Percentiles rank a stretch among this genome's conserved stretches.
Conservation (phyloP, 1,140 invertebrate genomes). For the Nasonia longicornis region DNA sequence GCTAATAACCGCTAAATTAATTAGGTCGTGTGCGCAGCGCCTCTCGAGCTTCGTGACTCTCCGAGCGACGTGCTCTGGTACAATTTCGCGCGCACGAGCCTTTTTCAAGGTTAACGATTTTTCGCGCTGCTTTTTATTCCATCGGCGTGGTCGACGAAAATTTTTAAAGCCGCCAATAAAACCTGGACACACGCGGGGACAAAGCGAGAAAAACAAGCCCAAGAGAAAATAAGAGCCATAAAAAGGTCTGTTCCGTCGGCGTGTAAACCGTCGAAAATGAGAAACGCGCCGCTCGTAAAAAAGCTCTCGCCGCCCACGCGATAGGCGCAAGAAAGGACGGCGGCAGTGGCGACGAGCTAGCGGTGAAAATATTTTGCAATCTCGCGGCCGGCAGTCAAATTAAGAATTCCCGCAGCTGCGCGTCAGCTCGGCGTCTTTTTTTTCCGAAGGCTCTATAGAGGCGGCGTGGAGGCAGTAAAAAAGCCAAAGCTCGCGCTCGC, state of each 20-base stretch:
- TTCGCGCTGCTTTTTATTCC: not conserved
- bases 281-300: not conserved
- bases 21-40: not conserved
- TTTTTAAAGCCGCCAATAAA: not conserved
- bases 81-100: not conserved
- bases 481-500: slow-evolving; percentile 53
- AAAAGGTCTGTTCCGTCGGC: not conserved
- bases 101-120: not conserved
- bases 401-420: slow-evolving; percentile 46
- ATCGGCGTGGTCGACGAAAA: not conserved
- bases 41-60: not conserved
- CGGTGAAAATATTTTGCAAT: slow-evolving; percentile 41
- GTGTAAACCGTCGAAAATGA: slow-evolving; percentile 16
- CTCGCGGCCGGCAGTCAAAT: slow-evolving; percentile 43
- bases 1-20: slow-evolving; percentile 41
- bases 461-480: slow-evolving; percentile 45
- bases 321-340: slow-evolving; percentile 7
- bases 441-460: slow-evolving; percentile 43
- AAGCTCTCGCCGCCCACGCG: not conserved
- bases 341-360: not conserved
- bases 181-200: too few relatives aligned
- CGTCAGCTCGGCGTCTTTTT: slow-evolving; percentile 41
- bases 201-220: not conserved
- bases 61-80: not conserved
- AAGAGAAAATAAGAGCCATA: not conserved